Evolutionary conservation across 2,888 invertebrate genomes (phyloP).

Genomic region (Nomada hirtipes): DNA sequence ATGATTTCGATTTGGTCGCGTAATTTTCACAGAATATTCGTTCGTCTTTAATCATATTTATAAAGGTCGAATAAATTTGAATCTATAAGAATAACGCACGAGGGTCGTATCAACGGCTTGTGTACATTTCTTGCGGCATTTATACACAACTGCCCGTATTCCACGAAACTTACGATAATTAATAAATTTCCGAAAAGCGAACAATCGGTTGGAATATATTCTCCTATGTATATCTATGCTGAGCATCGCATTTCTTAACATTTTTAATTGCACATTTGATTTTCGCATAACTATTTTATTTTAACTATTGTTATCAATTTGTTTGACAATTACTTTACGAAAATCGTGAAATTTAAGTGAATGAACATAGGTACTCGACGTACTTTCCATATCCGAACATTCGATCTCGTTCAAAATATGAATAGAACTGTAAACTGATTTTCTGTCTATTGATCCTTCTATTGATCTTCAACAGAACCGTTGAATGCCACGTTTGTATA

Average conservation of each 20-base stretch:
- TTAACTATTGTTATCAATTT: no score
- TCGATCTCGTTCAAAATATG: neutral
- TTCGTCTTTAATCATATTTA: neutral
- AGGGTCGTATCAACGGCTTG: slow-evolving; percentile 29
- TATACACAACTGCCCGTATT: neutral
- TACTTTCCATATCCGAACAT: neutral
- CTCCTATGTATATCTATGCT: no score
- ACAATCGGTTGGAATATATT: no score
- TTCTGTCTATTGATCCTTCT: slow-evolving; percentile 16
- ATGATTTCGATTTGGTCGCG: neutral
- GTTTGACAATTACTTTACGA: no score
- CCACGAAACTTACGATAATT: slow-evolving; percentile 1
- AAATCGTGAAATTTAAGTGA: no score
- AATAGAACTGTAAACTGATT: slow-evolving; percentile 7
- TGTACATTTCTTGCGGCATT: slow-evolving; percentile 49
- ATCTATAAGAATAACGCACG: slow-evolving; percentile 13
- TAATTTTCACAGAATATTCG: neutral
- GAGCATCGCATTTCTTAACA: no score
- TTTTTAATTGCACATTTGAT: no score
- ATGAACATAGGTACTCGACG: neutral
- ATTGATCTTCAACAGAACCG: neutral
- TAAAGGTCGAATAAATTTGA: slow-evolving; percentile 21
- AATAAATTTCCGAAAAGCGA: neutral
- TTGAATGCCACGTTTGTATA: neutral
- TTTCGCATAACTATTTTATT: no score